These are phyloP conservation scores for Bombyx mori DNA, from an alignment of 1,140 invertebrate species.

Conservation along the genomic window DNA sequence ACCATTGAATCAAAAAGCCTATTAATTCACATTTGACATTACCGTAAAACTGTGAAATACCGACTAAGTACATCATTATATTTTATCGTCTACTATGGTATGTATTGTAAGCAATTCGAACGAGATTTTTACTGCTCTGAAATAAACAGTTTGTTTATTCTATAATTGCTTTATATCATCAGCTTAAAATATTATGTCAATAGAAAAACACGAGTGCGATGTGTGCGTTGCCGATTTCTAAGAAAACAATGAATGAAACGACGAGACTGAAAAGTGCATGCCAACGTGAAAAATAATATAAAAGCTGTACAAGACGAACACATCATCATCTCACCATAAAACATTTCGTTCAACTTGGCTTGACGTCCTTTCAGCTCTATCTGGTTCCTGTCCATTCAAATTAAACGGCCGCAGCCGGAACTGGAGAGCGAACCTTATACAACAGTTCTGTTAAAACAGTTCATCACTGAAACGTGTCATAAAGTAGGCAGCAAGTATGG, in stretches of 20 bases:
- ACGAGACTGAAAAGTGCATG: conserved; percentile 46
- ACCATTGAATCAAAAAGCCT: no score
- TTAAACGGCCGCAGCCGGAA: conserved; percentile 18
- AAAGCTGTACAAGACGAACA: conserved; percentile 51
- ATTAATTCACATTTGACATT: no score
- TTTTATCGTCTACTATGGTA: no score
- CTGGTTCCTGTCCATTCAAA: conserved; percentile 52
- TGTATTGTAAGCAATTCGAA: no score
- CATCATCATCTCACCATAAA: conserved; percentile 65
- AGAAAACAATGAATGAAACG: conserved; percentile 32
- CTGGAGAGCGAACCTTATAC: conserved; percentile 26
- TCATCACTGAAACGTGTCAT: conserved; percentile 57
- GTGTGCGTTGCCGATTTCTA: conserved; percentile 40
- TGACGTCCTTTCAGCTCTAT: conserved; percentile 35
- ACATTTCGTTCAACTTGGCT: conserved; percentile 56
- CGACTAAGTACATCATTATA: no score
- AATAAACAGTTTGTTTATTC: no score
- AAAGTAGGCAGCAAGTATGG: conserved; percentile 27
- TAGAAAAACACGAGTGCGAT: conserved; percentile 32
- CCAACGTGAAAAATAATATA: conserved; percentile 47
- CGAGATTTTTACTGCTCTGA: no score
- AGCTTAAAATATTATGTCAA: not conserved
- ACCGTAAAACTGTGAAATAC: no score
- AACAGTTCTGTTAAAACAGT: conserved; percentile 45
- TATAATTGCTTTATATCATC: no score